phyloP scores from a whole-genome alignment of 30 jellyfish, hydroid and myxozoan species.

The Sanderia malayensis region DNA sequence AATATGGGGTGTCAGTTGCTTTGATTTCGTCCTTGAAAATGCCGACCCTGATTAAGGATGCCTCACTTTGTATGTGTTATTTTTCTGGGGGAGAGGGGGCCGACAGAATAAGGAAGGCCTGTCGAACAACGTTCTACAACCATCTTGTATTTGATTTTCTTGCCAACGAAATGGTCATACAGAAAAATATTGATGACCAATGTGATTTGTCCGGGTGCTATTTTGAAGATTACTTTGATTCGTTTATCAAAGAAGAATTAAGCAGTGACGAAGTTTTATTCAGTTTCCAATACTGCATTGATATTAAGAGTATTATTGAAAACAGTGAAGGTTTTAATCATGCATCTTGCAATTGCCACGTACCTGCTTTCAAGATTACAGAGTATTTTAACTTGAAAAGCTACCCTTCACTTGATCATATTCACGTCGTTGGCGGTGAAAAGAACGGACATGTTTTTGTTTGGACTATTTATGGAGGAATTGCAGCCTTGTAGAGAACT shows the following conservation, averaged over 20 bases:
- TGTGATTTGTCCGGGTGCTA: too few relatives aligned
- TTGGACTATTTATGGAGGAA: conserved; percentile 69
- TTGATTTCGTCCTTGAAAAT: too few relatives aligned
- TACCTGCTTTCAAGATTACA: conserved; percentile 23
- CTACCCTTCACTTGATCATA: conserved; percentile 62
- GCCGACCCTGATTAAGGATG: too few relatives aligned
- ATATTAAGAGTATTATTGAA: conserved; percentile 28
- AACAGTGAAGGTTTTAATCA: conserved; percentile 43
- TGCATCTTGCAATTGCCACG: conserved; percentile 65
- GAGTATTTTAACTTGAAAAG: conserved; percentile 44
- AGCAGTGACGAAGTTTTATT: too few relatives aligned
- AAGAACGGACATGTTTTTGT: conserved; percentile 22
- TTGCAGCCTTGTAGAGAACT: conserved; percentile 48
- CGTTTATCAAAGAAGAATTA: too few relatives aligned
- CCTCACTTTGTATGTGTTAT: conserved; percentile 45
- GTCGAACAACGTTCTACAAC: conserved; percentile 30
- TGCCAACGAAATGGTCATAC: conserved; percentile 17
- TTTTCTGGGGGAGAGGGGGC: conserved; percentile 55
- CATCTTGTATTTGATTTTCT: conserved; percentile 57
- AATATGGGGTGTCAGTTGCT: too few relatives aligned
- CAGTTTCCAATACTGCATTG: conserved; percentile 18
- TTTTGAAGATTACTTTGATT: neutral
- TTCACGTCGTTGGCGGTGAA: conserved; percentile 42
- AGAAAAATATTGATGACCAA: neutral
- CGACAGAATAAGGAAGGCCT: neutral